Evolutionary conservation across 2,888 invertebrate species (phyloP), one percentile per base, ranked within the genome.

Genomic region (Gisinianus flammeolus): DNA sequence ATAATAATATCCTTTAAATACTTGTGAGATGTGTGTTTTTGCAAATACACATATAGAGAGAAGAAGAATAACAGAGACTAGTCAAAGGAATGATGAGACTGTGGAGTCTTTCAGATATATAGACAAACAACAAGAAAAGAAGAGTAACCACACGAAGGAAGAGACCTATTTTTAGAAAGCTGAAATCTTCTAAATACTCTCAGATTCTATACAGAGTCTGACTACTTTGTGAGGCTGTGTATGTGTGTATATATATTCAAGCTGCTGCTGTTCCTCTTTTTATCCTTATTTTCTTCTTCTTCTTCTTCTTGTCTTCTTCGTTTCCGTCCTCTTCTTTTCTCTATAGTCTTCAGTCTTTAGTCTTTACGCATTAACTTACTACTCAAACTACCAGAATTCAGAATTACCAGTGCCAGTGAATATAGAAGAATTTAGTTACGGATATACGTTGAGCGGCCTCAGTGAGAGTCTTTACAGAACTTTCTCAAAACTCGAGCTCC

Each of bases 161-260:
- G 64, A 70, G 74, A 79, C 73, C 81, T 84, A 84, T 84, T 84
- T 84, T 82, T 83, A 83, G 84, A 83, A 82, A 79, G 81, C 81
- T 81, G 79, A 83, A 79, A 81, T 79, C 79, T 71, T 75, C 35
- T 70, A 70, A 76, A 79, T 76, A 71, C 71, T 54, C 69, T 26
- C 68, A 58, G 19, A 30, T 19, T 72, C 72, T 54, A 77, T 33
- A 54, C 71, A 26, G 54, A 58, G 62, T 56, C 72, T 56, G 62
- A 72, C 58, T 58, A 24, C 72, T n/a, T n/a, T n/a, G n/a, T n/a
- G n/a, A n/a, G n/a, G n/a, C n/a, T n/a, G n/a, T n/a, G n/a, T n/a
- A n/a, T n/a, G n/a, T n/a, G n/a, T n/a, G n/a, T n/a, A n/a, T n/a
- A n/a, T n/a, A n/a, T n/a, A n/a, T n/a, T n/a, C n/a, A n/a, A n/a